phyloP scores from a whole-genome alignment of 2,797 vertebrate genomes.

The Xerus rutilus region DNA sequence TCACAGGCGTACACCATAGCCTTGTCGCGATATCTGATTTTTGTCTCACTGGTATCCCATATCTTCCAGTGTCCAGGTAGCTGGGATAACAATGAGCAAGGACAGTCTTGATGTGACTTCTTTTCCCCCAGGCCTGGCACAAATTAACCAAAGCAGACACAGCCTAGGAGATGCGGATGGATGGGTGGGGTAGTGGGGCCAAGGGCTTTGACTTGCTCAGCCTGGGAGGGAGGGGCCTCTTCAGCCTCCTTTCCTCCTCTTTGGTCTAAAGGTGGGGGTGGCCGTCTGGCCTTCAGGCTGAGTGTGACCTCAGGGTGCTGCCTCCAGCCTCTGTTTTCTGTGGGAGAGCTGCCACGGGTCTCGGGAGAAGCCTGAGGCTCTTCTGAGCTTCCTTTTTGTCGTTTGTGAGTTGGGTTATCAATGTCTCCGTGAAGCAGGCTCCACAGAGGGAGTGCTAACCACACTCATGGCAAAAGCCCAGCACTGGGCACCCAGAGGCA shows the following conservation, averaged over 20 bases:
- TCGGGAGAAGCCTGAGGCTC: not conserved
- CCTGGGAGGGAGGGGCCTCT: not conserved
- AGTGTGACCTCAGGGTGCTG: not conserved
- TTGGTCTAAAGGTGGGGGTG: not conserved
- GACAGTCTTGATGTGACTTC: not conserved
- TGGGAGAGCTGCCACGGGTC: not conserved
- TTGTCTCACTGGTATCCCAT: not conserved
- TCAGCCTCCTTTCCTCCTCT: too few relatives aligned
- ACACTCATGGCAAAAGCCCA: not conserved
- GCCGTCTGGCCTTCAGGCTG: not conserved
- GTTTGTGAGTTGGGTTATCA: not conserved
- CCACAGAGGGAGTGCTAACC: not conserved
- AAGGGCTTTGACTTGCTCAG: not conserved
- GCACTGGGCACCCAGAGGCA: too few relatives aligned
- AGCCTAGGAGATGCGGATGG: not conserved
- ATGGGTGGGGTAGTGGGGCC: rapidly evolving
- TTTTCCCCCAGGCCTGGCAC: not conserved
- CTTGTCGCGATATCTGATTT: not conserved
- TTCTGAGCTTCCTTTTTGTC: not conserved
- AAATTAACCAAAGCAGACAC: not conserved
- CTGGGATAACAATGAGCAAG: not conserved
- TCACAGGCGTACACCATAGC: too few relatives aligned
- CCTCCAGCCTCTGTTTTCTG: not conserved
- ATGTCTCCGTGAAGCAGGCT: not conserved
- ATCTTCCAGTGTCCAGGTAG: not conserved